Evolutionary conservation across 2,797 vertebrate genomes (phyloP).

Genomic region (Syndactyla subalaris): DNA sequence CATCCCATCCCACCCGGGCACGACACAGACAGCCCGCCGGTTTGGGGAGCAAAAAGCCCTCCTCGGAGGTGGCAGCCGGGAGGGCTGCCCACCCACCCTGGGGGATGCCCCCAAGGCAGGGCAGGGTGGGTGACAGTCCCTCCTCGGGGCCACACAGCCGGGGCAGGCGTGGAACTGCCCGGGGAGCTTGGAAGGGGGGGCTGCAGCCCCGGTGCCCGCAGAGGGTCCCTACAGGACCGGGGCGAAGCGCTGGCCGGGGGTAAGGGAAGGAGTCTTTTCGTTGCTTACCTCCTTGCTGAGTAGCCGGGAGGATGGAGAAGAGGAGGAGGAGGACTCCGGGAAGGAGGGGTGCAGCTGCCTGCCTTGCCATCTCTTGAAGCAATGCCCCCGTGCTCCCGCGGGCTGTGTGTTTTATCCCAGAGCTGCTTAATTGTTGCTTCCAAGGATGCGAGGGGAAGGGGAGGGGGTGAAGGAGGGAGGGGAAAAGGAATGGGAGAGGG

Average conservation of each 20-base stretch:
- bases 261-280: background rate
- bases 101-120: background rate
- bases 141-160: background rate
- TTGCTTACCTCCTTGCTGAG: slow-evolving; percentile 93
- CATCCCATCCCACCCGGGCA: background rate
- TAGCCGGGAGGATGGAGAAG: slow-evolving; percentile 81
- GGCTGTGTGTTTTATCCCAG: slow-evolving; percentile 94
- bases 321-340: slow-evolving; percentile 86
- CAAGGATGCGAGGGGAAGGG: slow-evolving; percentile 78
- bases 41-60: background rate
- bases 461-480: slow-evolving; percentile 37
- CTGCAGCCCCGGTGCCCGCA: background rate
- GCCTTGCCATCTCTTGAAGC: slow-evolving; percentile 91
- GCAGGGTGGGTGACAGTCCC: background rate
- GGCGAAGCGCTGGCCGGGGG: background rate
- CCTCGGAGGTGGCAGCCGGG: background rate
- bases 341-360: slow-evolving; percentile 83
- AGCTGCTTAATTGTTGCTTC: slow-evolving; percentile 87
- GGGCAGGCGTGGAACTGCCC: background rate
- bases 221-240: background rate
- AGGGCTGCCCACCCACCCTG: background rate
- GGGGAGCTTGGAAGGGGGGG: background rate
- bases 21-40: background rate
- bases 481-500: background rate
- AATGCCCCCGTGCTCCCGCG: slow-evolving; percentile 86